Evolutionary conservation across 2,797 vertebrate species (phyloP).

Genomic region (Rhinatrema bivittatum): DNA sequence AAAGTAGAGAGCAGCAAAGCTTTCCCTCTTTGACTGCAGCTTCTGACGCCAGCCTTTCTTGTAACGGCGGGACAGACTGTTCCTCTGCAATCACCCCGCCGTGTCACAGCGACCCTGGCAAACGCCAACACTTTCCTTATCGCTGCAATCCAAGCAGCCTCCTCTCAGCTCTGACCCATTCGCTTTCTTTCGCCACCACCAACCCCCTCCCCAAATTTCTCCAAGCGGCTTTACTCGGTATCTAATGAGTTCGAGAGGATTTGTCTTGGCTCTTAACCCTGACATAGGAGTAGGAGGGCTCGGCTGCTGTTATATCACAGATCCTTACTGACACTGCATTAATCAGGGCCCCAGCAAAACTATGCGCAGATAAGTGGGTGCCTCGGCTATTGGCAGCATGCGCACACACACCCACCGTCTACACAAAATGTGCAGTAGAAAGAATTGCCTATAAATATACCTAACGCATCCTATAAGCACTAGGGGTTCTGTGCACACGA

Average conservation of each 20-base stretch:
- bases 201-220: constrained; percentile 55
- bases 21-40: no score
- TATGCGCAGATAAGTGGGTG: constrained; percentile 26
- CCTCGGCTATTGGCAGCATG: constrained; percentile 27
- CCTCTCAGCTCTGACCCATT: constrained; percentile 58
- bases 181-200: no score
- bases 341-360: constrained; percentile 45
- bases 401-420: background rate
- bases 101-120: constrained; percentile 70
- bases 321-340: constrained; percentile 63
- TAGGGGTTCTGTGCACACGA: constrained; percentile 9
- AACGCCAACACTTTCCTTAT: constrained; percentile 55
- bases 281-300: constrained; percentile 62
- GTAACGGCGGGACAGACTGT: constrained; percentile 59
- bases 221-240: constrained; percentile 66
- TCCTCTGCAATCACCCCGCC: constrained; percentile 54
- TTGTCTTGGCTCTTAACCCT: constrained; percentile 53
- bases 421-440: background rate
- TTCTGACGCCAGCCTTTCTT: constrained; percentile 53
- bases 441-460: constrained; percentile 1
- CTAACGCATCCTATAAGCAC: no score
- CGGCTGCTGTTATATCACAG: constrained; percentile 53
- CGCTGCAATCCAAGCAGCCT: constrained; percentile 51
- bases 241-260: constrained; percentile 65
- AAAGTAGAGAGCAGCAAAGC: no score